These are phyloP conservation scores for Octodon degus DNA, from an alignment of 2,113 vertebrate genomes.

Conservation along the genomic window DNA sequence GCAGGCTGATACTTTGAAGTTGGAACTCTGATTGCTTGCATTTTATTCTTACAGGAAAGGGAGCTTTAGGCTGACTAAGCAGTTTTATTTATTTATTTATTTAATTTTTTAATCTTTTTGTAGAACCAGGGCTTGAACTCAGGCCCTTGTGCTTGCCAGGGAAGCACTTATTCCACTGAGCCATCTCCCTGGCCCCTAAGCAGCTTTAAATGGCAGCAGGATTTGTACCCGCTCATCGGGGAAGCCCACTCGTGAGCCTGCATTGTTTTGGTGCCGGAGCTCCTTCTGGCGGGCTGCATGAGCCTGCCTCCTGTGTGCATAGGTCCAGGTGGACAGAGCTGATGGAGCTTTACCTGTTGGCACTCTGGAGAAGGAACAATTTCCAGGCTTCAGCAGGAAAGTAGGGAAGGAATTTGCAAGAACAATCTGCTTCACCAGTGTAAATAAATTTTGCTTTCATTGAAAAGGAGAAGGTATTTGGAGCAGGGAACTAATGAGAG, in stretches of 20 bases:
- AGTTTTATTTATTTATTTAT: neutral
- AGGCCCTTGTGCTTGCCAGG: no score
- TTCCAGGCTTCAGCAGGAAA: neutral
- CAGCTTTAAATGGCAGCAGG: neutral
- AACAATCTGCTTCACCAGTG: neutral
- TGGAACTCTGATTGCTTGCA: neutral
- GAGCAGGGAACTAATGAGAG: conserved; percentile 1
- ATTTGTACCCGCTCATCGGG: neutral
- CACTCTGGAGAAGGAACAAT: neutral
- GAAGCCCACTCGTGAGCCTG: neutral
- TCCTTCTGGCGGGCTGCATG: neutral
- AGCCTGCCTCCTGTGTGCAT: no score
- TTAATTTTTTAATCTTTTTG: no score
- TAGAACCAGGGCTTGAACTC: no score
- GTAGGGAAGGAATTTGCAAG: neutral
- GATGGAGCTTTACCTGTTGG: neutral
- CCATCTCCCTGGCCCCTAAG: no score
- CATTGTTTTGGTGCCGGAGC: neutral
- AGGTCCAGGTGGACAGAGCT: neutral
- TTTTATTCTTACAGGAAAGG: neutral
- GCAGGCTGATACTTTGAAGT: neutral
- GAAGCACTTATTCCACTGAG: no score
- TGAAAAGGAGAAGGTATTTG: neutral
- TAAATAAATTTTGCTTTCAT: conserved; percentile 54
- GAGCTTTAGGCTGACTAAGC: neutral